Evolutionary conservation across 2,888 invertebrate species (phyloP).

Genomic region (Plagodis dolabraria): DNA sequence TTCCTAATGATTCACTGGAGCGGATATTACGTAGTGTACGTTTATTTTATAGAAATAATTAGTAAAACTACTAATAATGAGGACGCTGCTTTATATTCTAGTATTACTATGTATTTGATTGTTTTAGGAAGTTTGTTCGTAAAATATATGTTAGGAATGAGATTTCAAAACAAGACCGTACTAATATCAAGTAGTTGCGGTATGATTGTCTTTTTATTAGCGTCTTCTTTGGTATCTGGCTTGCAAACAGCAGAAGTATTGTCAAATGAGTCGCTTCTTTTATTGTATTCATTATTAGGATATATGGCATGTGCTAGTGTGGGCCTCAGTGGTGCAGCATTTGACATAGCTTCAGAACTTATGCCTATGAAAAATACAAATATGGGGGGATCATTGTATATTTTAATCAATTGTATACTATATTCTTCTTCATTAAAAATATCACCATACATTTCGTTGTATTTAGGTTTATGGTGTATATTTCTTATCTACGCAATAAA

Average conservation of each 20-base stretch:
- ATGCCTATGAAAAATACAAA: conserved; percentile 38
- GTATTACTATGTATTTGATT: conserved; percentile 13
- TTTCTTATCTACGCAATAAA: conserved; percentile 29
- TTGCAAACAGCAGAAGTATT: conserved; percentile 18
- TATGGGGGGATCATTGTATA: conserved; percentile 27
- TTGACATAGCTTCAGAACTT: conserved; percentile 26
- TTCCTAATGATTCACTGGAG: conserved; percentile 34
- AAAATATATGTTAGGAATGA: conserved; percentile 8
- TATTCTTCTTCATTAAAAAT: conserved; percentile 27
- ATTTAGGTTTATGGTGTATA: conserved; percentile 28
- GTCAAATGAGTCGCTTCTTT: conserved; percentile 19
- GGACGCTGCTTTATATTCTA: conserved; percentile 19
- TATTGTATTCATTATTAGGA: conserved; percentile 26
- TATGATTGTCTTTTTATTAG: conserved; percentile 6
- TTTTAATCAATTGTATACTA: conserved; percentile 21
- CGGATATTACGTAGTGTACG: conserved; percentile 25
- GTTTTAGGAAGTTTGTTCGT: conserved; percentile 9
- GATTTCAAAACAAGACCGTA: conserved; percentile 24
- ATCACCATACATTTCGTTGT: conserved; percentile 28
- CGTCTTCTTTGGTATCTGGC: conserved; percentile 10
- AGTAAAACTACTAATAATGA: conserved; percentile 15
- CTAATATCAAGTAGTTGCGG: conserved; percentile 10
- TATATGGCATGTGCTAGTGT: conserved; percentile 16
- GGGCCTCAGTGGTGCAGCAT: conserved; percentile 19
- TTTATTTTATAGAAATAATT: conserved; percentile 23